Base-by-base conservation (phyloP, 2,797 vertebrate genomes). In the Molossus alvarezi region DNA sequence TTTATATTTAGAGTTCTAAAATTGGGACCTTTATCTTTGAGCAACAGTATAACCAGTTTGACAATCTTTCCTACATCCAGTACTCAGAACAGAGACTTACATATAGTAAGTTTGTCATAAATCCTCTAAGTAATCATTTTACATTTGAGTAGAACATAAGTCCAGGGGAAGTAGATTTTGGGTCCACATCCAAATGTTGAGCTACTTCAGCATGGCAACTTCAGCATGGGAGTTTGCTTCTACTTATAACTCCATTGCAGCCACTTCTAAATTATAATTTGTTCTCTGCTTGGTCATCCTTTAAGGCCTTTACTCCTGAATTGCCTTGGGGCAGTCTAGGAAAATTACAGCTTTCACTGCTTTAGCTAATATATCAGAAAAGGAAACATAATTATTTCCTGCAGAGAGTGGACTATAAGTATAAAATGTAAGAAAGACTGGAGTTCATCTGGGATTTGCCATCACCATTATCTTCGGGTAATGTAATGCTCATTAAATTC, bases 381-480 rank as follows among this genome's bases (percentile, higher is more conserved):
- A 95, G 33, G 45, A 85, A 37, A 75, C 14, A 23, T 17, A 79
- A 83, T 92, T 92, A 62, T 94, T 97, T 97, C 18, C 60, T 84
- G 6, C 1, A 71, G 67, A 92, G 88, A 80, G 45, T 84, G 13
- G 27, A 82, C 23, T 62, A 7, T 84, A 85, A 72, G 71, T 80
- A 65, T 94, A 65, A 91, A 96, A 71, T 41, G 27, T 55, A 33
- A 77, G 83, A 71, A 83, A 83, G 33, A 8, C 27, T 93, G 20
- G 67, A 64, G 18, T 92, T 48, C 15, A 75, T 41, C 69, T 83
- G 25, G 65, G 20, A 14, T 51, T 90, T 85, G n/a, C 72, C 41
- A 23, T 65, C 48, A 25, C 72, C 27, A 29, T 58, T 65, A 73
- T 73, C 21, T 77, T 87, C 29, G 33, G 48, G 51, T 58, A 93